Conservation (phyloP, 2,113 vertebrate genomes). For the Burhinus oedicnemus region DNA sequence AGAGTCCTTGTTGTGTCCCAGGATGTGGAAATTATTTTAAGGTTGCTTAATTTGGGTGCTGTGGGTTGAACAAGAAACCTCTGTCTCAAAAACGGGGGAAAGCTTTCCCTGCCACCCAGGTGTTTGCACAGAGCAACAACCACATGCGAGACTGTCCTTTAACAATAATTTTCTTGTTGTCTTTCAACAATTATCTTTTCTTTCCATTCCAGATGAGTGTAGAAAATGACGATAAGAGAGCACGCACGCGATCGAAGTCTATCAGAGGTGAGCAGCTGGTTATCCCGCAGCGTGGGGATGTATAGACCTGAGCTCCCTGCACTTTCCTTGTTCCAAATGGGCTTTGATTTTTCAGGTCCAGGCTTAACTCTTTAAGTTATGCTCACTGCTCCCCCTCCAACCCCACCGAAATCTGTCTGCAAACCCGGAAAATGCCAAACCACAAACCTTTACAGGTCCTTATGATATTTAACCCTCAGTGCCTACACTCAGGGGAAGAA, state of each 20-base stretch:
- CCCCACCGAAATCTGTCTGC: background rate
- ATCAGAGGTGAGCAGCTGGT: constrained; percentile 84
- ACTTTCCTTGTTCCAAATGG: background rate
- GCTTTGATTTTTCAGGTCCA: background rate
- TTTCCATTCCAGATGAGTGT: constrained; percentile 89
- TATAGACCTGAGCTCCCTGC: background rate
- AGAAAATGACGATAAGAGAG: constrained; percentile 90
- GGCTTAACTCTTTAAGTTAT: background rate
- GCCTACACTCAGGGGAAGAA: background rate
- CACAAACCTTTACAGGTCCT: background rate
- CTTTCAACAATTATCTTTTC: background rate
- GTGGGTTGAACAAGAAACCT: background rate
- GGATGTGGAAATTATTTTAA: background rate
- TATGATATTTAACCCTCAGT: background rate
- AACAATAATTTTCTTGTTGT: background rate
- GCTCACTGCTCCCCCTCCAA: background rate
- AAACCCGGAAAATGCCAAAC: background rate
- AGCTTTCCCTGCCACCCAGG: background rate
- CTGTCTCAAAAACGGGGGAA: accelerated
- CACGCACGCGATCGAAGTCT: constrained; percentile 92
- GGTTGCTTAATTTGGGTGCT: background rate
- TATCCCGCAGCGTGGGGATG: background rate
- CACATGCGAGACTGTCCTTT: accelerated
- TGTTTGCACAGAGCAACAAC: background rate
- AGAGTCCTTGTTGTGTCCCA: background rate